phyloP scores from a whole-genome alignment of 2,888 invertebrate species.

The Drosophila tripunctata region DNA sequence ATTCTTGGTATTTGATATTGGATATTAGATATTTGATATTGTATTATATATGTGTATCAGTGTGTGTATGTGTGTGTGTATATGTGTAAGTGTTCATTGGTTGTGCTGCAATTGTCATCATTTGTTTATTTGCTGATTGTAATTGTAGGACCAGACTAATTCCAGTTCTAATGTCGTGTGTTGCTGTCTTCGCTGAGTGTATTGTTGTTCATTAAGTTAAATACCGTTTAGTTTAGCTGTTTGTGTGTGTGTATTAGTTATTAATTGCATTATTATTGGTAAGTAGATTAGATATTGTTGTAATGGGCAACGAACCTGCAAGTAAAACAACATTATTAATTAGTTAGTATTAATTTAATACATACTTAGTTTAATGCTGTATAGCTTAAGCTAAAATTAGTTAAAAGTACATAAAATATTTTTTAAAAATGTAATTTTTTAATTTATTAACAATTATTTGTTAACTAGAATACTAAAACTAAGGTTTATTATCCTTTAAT shows the following conservation, averaged over 20 bases:
- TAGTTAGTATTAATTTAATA: background rate
- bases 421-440: background rate
- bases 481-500: too few relatives aligned
- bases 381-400: too few relatives aligned
- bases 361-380: too few relatives aligned
- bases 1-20: conserved; percentile 57
- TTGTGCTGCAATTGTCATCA: conserved; percentile 38
- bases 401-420: too few relatives aligned
- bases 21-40: conserved; percentile 34
- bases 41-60: conserved; percentile 25
- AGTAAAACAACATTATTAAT: conserved; percentile 24
- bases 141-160: conserved; percentile 29
- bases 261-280: conserved; percentile 52
- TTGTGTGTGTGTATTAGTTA: conserved; percentile 27
- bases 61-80: conserved; percentile 10
- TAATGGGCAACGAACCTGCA: conserved; percentile 68
- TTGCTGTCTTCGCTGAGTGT: conserved; percentile 20
- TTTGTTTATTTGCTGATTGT: conserved; percentile 29
- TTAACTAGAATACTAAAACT: too few relatives aligned
- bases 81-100: conserved; percentile 34
- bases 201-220: conserved; percentile 15
- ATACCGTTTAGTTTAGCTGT: conserved; percentile 14
- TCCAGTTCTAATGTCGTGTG: conserved; percentile 6
- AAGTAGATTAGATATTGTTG: conserved; percentile 51
- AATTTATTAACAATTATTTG: too few relatives aligned